Base-by-base conservation (phyloP, 2,797 vertebrate genomes). In the Diceros bicornis region DNA sequence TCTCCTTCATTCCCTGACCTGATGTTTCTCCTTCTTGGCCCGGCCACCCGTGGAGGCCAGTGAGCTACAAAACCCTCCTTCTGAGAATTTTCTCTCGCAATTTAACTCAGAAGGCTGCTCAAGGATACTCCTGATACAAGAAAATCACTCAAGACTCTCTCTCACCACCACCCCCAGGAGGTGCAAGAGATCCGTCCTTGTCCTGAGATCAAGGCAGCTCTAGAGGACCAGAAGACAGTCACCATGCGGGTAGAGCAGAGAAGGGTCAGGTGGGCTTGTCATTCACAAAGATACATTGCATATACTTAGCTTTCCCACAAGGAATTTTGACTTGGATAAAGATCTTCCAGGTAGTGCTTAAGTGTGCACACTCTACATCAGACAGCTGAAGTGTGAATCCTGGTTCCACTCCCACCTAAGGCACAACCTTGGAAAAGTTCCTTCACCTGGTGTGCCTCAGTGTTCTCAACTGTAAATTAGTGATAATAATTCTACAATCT, bases 61-160 rank as follows among this genome's bases (percentile, higher is more conserved):
- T 57, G 86, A 78, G 21, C 16, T 29, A 57, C 17, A 52, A 29
- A 62, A 32, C 14, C 18, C 18, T 62, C 74, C 74, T 62, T 93
- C 29, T 75, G 34, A 85, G 47, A 57, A 4, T 50, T 85, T 75
- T 52, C 11, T 14, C 20, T 81, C 25, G 61, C 61, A 34, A 18
- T 72, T 88, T 89, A 89, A 69, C 20, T 74, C 44, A 81, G 69
- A 86, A 94, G 92, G 71, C 16, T 64, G 9, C 23, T 92, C 81
- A 85, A 59, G 18, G 57, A n/a, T 44, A 71, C 18, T 62, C 41
- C 50, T 32, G 50, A 34, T 41, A 20, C 8, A 71, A 37, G 34
- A 91, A 88, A 27, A 86, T 85, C 37, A 61, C 21, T 34, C 44
- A 55, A 18, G 59, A 94, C 21, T 23, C 20, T 14, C 69, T 21